Conservation (phyloP, 2,797 vertebrate species). For the Platyrinchus mystaceus region DNA sequence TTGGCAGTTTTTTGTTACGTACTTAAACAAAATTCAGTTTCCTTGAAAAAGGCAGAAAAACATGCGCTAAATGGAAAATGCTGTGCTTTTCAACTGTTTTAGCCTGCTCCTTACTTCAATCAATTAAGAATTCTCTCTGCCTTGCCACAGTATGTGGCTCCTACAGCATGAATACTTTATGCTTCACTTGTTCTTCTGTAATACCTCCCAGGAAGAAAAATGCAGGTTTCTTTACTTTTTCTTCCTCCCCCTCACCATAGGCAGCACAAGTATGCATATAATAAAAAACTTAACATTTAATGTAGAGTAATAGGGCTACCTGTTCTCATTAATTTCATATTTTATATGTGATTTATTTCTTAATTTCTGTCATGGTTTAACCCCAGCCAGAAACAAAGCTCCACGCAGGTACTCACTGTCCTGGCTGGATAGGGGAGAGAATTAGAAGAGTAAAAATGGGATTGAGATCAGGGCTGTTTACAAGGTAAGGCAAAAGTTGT, state of each 20-base stretch:
- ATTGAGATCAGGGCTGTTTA: not conserved
- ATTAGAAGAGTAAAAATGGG: not conserved
- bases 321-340: not conserved
- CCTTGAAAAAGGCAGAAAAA: constrained; percentile 5
- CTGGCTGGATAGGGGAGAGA: not conserved
- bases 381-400: not conserved
- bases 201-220: constrained; percentile 17
- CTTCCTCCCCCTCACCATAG: not conserved
- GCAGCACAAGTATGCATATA: not conserved
- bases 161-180: constrained; percentile 16
- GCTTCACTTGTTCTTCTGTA: constrained; percentile 17
- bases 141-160: constrained; percentile 43
- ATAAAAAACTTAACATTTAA: not conserved
- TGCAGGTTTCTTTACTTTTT: not conserved
- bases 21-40: constrained; percentile 25
- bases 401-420: not conserved
- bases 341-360: not conserved
- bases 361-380: not conserved
- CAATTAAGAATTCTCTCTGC: constrained; percentile 37
- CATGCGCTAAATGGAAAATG: not conserved
- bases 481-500: not conserved
- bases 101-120: not conserved
- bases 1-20: not conserved
- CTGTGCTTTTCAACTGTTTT: constrained; percentile 18
- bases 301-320: not conserved